Evolutionary conservation across 2,888 invertebrate genomes (phyloP).

Genomic region (Pollenia labialis): DNA sequence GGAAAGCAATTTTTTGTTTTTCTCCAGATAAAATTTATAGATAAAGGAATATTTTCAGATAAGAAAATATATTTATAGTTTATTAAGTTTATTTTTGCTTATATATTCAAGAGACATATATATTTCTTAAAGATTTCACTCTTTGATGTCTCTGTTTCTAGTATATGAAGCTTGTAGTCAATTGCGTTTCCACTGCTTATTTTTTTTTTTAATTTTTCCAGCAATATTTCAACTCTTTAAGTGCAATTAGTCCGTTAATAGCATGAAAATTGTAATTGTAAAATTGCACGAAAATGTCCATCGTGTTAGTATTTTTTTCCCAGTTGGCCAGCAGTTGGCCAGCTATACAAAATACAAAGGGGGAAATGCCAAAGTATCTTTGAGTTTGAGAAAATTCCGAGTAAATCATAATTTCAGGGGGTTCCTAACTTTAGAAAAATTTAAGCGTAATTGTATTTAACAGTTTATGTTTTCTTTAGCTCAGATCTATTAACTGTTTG

Average conservation of each 20-base stretch:
- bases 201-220: constrained; percentile 33
- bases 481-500: no score
- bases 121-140: not conserved
- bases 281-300: constrained; percentile 73
- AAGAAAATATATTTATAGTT: not conserved
- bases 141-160: constrained; percentile 4
- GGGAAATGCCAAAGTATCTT: not conserved
- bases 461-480: no score
- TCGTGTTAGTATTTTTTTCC: constrained; percentile 12
- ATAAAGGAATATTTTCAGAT: not conserved
- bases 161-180: constrained; percentile 12
- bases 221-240: constrained; percentile 73
- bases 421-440: no score
- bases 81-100: not conserved
- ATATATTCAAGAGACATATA: not conserved
- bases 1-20: constrained; percentile 11
- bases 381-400: no score
- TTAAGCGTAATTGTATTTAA: no score
- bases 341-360: not conserved
- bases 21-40: constrained; percentile 5
- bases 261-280: constrained; percentile 74
- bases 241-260: constrained; percentile 75
- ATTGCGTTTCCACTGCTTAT: constrained; percentile 21
- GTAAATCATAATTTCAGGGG: no score
- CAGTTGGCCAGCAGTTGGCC: not conserved